Percentiles rank a stretch among this genome's conserved stretches.
phyloP scores from a whole-genome alignment of 2,888 invertebrate species.

The Pyrochroa serraticornis region DNA sequence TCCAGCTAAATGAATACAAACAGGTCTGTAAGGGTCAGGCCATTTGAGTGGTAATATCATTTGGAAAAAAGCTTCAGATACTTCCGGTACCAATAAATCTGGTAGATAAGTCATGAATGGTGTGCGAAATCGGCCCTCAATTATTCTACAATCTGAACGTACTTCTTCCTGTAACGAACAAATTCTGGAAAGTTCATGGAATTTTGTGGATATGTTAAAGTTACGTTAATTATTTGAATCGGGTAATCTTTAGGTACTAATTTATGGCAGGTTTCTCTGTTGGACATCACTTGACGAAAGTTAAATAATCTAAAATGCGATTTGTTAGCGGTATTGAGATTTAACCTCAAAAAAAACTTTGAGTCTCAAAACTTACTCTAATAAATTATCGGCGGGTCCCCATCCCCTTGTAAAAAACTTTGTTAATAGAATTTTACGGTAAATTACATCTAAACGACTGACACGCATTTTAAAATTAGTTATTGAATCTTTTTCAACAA shows the following conservation, averaged over 20 bases:
- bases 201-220: conserved; percentile 2
- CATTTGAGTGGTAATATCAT: conserved; percentile 82
- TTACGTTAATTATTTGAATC: conserved; percentile 84
- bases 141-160: conserved; percentile 71
- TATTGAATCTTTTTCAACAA: neutral
- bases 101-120: conserved; percentile 85
- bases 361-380: conserved; percentile 62
- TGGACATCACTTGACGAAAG: conserved; percentile 85
- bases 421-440: conserved; percentile 83
- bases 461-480: conserved; percentile 44
- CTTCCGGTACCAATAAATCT: conserved; percentile 83
- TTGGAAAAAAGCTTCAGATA: conserved; percentile 84
- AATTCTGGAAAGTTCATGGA: conserved; percentile 12
- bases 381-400: conserved; percentile 91
- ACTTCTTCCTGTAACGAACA: conserved; percentile 69
- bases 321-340: neutral
- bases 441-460: conserved; percentile 74
- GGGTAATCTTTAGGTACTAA: conserved; percentile 84
- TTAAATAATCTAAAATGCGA: conserved; percentile 80
- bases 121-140: conserved; percentile 87
- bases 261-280: conserved; percentile 80
- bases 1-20: conserved; percentile 94
- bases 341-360: conserved; percentile 16
- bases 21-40: conserved; percentile 73
- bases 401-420: conserved; percentile 96